Evolutionary conservation across 2,797 vertebrate species (phyloP), one percentile per base, ranked within the genome.

Genomic region (Manis pentadactyla): DNA sequence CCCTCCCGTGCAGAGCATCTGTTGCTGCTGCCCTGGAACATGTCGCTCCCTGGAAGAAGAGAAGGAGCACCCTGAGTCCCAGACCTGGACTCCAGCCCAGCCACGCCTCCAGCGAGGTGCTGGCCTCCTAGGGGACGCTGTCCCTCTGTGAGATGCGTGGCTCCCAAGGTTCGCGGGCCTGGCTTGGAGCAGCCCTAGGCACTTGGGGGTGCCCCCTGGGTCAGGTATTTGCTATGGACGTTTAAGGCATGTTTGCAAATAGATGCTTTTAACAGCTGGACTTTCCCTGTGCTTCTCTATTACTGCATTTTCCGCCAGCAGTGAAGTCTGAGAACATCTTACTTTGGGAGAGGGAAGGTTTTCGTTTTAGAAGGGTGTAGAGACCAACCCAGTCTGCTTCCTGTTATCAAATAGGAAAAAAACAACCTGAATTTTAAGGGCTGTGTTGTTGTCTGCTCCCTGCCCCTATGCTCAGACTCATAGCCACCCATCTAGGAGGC

Each of bases 391-490:
- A 46, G 3, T 59, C 23, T 88, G 73, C 59, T 77, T 75, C 25
- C 42, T 90, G 7, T 61, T 85, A 37, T 2, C 46, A 59, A 13
- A 31, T 13, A 34, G 64, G 15, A 11, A 53, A 42, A 46, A 12
- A 31, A 29, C 39, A 34, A 71, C 55, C 15, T 59, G n/a, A 66
- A 19, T 95, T 55, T 73, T 81, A 34, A 87, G 63, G 85, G 78
- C 46, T n/a, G 25, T 49, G 68, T 84, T 9, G 11, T n/a, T 81
- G 10, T 21, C 53, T 59, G 27, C 25, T 39, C 4, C 21, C 75
- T 29, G 19, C 7, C 12, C 13, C 29, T 1, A 2, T 69, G 25
- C 42, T 25, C 42, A 9, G 7, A 29, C 68, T 84, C n/a, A 64
- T 79, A 25, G 81, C 37, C 42, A 19, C 37, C 2, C 0, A 29